Percentiles rank a stretch among this genome's conserved stretches.
Evolutionary conservation across 1,140 invertebrate species (phyloP).

Genomic region (Teleogryllus occipitalis): DNA sequence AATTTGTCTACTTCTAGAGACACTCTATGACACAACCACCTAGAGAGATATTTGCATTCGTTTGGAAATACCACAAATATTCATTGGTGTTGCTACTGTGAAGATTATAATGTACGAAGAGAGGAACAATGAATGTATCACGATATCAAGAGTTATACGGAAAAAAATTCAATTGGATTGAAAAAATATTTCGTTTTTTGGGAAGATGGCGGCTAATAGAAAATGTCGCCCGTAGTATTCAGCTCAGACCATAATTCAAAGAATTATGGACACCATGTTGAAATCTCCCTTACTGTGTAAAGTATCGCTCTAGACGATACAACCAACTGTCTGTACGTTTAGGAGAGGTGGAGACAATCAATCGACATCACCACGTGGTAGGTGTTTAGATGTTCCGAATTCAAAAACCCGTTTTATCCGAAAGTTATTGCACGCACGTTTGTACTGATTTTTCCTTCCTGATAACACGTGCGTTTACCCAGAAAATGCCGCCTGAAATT

Average conservation of each 20-base stretch:
- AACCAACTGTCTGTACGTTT: too few species aligned
- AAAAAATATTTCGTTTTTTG: neutral
- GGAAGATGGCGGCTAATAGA: neutral
- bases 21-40: neutral
- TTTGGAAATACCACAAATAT: neutral
- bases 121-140: neutral
- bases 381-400: neutral
- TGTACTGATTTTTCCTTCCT: neutral
- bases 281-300: too few species aligned
- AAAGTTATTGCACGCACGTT: neutral
- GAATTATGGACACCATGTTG: too few species aligned
- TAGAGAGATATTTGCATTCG: neutral
- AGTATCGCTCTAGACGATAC: too few species aligned
- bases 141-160: neutral
- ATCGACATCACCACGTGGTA: too few species aligned
- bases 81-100: slow-evolving; percentile 3
- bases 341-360: neutral
- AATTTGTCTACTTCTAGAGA: neutral
- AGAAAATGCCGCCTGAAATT: too few species aligned
- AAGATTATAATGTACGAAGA: neutral
- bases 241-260: too few species aligned
- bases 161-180: neutral
- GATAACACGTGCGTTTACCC: neutral
- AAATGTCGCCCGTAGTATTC: too few species aligned
- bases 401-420: neutral